Evolutionary conservation across 2,797 vertebrate genomes (phyloP).

Genomic region (Falco cherrug): DNA sequence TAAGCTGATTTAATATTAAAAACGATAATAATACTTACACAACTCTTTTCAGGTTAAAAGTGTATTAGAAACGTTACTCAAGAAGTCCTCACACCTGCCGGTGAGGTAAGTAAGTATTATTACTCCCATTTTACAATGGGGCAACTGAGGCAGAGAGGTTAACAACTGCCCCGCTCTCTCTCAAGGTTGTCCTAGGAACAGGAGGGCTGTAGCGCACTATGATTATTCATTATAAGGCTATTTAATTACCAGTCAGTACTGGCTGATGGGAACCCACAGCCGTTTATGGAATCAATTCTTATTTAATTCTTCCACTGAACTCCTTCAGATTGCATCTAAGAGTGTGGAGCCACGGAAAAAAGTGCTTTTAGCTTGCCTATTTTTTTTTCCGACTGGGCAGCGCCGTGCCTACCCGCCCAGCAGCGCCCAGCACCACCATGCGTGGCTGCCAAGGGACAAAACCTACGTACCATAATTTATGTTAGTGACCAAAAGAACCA

Average conservation of each 20-base stretch:
- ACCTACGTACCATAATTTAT: background rate
- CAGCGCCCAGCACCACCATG: background rate
- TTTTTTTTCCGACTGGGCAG: background rate
- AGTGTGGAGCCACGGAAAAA: background rate
- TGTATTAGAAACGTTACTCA: constrained; percentile 25
- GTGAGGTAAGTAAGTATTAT: background rate
- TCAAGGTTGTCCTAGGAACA: constrained; percentile 5
- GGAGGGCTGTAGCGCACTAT: constrained; percentile 32
- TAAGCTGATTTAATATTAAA: constrained; percentile 44
- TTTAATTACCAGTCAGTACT: background rate
- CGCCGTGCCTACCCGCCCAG: background rate
- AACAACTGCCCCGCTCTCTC: background rate
- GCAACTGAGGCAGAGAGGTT: constrained; percentile 30
- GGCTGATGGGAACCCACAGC: background rate
- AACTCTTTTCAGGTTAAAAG: constrained; percentile 33
- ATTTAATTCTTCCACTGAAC: background rate
- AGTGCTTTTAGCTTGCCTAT: background rate
- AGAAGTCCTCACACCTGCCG: background rate
- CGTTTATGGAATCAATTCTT: background rate
- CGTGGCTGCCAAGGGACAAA: background rate
- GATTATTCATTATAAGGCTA: constrained; percentile 37
- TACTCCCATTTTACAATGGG: background rate
- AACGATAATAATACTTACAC: constrained; percentile 39
- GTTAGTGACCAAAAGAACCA: background rate
- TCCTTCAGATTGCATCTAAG: background rate